phyloP scores from a whole-genome alignment of 1,140 invertebrate species.

The Hylyphantes graminicola region DNA sequence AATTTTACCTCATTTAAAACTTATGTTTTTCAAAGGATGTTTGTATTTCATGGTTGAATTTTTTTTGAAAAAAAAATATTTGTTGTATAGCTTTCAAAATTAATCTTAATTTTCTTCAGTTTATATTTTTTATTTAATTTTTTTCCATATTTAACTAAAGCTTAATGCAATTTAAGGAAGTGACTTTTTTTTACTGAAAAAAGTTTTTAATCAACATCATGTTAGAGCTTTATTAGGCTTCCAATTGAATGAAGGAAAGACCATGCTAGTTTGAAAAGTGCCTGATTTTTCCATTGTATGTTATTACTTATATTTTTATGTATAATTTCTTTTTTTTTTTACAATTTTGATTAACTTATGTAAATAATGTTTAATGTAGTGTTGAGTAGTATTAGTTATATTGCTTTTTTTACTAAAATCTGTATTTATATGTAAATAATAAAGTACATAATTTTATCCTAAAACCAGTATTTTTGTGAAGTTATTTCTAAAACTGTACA shows the following conservation, averaged over 20 bases:
- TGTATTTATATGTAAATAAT: constrained; percentile 35
- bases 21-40: too few relatives aligned
- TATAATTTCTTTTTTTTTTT: constrained; percentile 26
- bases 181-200: neutral
- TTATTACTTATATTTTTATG: constrained; percentile 35
- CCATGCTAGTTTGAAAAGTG: constrained; percentile 9
- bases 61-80: neutral
- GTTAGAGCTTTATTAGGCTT: constrained; percentile 21
- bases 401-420: constrained; percentile 27
- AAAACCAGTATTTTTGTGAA: neutral
- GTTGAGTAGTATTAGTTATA: constrained; percentile 8
- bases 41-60: too few relatives aligned
- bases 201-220: neutral
- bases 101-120: neutral
- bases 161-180: neutral
- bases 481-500: neutral
- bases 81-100: neutral
- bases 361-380: constrained; percentile 21
- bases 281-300: neutral
- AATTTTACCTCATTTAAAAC: too few relatives aligned
- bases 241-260: constrained; percentile 29
- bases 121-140: neutral
- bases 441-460: constrained; percentile 33
- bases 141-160: neutral
- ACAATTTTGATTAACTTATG: constrained; percentile 29